Base-by-base conservation (phyloP, 2,888 invertebrate species). In the Trissolcus japonicus region DNA sequence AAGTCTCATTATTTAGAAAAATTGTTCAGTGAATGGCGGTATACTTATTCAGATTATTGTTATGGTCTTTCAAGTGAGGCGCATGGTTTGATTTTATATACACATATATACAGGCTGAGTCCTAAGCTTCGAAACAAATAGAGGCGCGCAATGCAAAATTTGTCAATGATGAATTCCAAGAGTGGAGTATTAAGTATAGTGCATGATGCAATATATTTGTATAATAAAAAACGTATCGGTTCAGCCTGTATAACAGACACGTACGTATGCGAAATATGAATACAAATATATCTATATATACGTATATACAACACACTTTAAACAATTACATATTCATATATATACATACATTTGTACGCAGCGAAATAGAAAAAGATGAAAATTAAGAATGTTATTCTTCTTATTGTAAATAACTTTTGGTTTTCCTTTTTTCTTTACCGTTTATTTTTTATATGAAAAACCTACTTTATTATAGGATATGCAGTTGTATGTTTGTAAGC, bases 401-500 rank as follows among this genome's bases (percentile, higher is more conserved):
- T 55, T 71, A 63, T 51, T 35, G 48, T 71, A 56, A 71, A 63
- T 71, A 71, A 63, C 56, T 21, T 59, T 17, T 53, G 43, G 13
- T 41, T 54, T 35, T 55, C 55, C 13, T 57, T 69, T 51, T 51
- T n/a, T 48, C 16, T 14, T 51, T 50, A 54, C 46, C 29, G 25
- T 63, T 57, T 35, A 35, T 35, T 63, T n/a, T 41, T 63, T 71
- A 63, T 62, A 69, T 71, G 71, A 71, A 71, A 71, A 71, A 71
- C 53, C 71, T 71, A 71, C 57, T 66, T 82, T 80, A 82, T 76
- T 81, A 82, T 82, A 83, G 82, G 82, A 84, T 85, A 84, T 84
- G 85, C 84, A 82, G 82, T 83, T 80, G 83, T 82, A 80, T 79
- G 78, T 83, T 79, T 80, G 46, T 81, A 85, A 84, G 84, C 83